These are phyloP conservation scores for Microtus pennsylvanicus DNA, from an alignment of 2,113 vertebrate species.

Conservation along the genomic window DNA sequence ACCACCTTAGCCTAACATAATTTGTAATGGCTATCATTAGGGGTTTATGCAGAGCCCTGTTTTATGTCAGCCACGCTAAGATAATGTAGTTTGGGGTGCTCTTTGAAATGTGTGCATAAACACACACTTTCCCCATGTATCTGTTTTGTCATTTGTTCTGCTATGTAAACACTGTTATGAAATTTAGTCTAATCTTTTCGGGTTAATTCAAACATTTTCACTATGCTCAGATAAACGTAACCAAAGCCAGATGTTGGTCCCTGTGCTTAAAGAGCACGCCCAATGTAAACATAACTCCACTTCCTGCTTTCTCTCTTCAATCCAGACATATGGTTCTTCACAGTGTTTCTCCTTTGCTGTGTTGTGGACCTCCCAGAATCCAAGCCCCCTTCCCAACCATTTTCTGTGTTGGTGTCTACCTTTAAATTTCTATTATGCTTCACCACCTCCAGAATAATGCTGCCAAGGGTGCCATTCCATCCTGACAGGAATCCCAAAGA, in stretches of 20 bases:
- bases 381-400: background rate
- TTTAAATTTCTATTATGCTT: slow-evolving; percentile 27
- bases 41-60: slow-evolving; percentile 70
- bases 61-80: slow-evolving; percentile 78
- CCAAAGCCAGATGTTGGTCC: slow-evolving; percentile 79
- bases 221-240: slow-evolving; percentile 82
- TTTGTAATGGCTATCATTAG: slow-evolving; percentile 78
- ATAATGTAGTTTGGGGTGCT: slow-evolving; percentile 73
- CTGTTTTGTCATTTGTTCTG: slow-evolving; percentile 82
- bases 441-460: background rate
- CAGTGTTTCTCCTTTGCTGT: slow-evolving; percentile 32
- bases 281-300: slow-evolving; percentile 75
- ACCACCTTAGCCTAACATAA: slow-evolving; percentile 73
- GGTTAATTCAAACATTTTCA: slow-evolving; percentile 83
- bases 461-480: slow-evolving; percentile 8
- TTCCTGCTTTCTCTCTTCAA: slow-evolving; percentile 68
- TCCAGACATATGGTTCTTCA: slow-evolving; percentile 65
- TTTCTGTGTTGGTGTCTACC: slow-evolving; percentile 32
- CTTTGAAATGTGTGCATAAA: slow-evolving; percentile 81
- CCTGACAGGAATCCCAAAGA: slow-evolving; percentile 49
- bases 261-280: slow-evolving; percentile 52
- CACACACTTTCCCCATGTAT: slow-evolving; percentile 80
- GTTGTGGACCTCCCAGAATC: slow-evolving; percentile 77
- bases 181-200: slow-evolving; percentile 82
- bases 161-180: slow-evolving; percentile 82